Evolutionary conservation across 2,797 vertebrate genomes (phyloP).

Genomic region (Bovichtus diacanthus): DNA sequence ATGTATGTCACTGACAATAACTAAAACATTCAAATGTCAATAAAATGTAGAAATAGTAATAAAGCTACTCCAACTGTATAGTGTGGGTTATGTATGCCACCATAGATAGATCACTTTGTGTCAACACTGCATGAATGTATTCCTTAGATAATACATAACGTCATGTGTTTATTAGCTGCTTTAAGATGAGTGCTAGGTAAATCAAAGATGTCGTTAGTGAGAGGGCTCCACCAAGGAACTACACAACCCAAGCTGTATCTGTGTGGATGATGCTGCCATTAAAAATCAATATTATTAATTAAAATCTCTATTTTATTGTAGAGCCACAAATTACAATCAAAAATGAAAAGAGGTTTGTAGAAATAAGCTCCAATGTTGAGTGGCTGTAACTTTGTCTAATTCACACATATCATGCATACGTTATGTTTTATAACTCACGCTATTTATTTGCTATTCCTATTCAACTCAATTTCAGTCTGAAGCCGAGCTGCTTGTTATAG

Average conservation of each 20-base stretch:
- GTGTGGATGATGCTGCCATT: neutral
- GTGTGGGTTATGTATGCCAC: neutral
- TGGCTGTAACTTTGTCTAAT: neutral
- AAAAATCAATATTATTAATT: neutral
- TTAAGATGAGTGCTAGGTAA: neutral
- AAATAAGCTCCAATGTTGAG: neutral
- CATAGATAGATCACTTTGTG: neutral
- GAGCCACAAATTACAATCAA: neutral
- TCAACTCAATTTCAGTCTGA: conserved; percentile 14
- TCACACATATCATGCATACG: neutral
- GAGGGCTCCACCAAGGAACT: neutral
- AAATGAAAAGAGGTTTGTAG: neutral
- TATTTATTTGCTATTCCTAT: conserved; percentile 11
- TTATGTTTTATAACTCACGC: conserved; percentile 11
- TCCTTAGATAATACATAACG: neutral
- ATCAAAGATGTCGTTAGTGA: neutral
- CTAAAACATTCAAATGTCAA: neutral
- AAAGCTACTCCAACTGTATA: neutral
- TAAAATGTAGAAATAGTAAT: neutral
- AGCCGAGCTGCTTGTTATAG: neutral
- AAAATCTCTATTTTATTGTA: neutral
- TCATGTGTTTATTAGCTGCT: neutral
- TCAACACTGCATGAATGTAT: neutral
- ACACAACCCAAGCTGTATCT: neutral
- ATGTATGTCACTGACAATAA: neutral